phyloP scores from a whole-genome alignment of 2,797 vertebrate species.

The Tarsius wallacei region DNA sequence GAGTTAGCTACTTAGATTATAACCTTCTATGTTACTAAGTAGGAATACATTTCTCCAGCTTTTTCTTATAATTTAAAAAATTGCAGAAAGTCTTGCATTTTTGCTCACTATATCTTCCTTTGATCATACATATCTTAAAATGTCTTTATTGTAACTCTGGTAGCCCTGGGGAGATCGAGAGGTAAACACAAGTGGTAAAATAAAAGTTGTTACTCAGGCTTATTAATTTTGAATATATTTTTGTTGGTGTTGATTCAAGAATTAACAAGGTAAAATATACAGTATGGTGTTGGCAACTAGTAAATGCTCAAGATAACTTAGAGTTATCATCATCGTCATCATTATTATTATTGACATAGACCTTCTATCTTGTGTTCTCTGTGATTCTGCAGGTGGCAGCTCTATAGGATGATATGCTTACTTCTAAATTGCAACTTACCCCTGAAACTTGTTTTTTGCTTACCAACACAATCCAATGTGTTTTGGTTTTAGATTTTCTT shows the following conservation, averaged over 20 bases:
- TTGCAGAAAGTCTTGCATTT: not conserved
- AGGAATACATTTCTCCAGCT: not conserved
- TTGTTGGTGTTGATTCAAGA: not conserved
- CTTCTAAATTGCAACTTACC: not conserved
- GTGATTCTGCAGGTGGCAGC: not conserved
- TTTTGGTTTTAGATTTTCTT: not conserved
- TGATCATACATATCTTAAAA: not conserved
- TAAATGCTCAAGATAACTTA: not conserved
- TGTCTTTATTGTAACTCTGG: not conserved
- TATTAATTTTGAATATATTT: slow-evolving; percentile 21
- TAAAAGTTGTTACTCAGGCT: not conserved
- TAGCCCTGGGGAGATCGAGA: not conserved
- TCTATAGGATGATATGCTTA: not conserved
- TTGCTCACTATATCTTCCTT: not conserved
- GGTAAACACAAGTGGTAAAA: not conserved
- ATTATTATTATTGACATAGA: not conserved
- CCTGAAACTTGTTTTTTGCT: not conserved
- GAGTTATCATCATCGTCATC: not conserved
- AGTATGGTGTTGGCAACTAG: not conserved
- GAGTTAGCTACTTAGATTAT: not conserved
- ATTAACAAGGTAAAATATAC: slow-evolving; percentile 25
- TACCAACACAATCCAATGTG: too few species aligned
- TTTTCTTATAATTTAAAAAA: not conserved
- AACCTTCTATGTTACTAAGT: not conserved
- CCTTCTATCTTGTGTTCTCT: not conserved